Evolutionary conservation across 2,888 invertebrate genomes (phyloP), one percentile per base, ranked within the genome.

Genomic region (Thymelicus sylvestris): DNA sequence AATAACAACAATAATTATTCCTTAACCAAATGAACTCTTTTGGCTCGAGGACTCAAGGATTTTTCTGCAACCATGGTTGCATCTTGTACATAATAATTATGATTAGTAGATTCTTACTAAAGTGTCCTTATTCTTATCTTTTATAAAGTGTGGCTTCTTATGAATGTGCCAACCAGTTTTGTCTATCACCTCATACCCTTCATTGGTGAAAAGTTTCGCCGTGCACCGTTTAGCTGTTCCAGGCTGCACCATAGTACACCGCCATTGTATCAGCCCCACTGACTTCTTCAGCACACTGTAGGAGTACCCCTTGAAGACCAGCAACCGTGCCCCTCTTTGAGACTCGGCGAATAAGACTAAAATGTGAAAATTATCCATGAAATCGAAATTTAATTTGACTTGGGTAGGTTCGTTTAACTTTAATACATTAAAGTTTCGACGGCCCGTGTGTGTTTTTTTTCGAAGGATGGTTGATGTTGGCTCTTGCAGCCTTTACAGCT

Each of bases 321-420:
- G 80, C 24, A 89, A 83, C 8, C 79, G 80, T 0, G 85, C 85
- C 0, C 89, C 89, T 77, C 88, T 82, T 76, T 87, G 89, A 13
- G 89, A 89, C 74, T 79, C 75, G 44, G 83, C 85, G 78, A 89
- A 88, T 3, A 75, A 72, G 66, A 89, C 89, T 88, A 84, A 77
- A 88, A 87, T 19, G 38, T 48, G 24, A 55, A 24, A 55, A n/a
- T 31, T 2, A 31, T 31, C 31, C 31, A 31, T 31, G 31, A 31
- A 31, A 31, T 31, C 31, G 5, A 31, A 31, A 31, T 31, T 31
- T 31, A 31, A 31, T 31, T 31, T 31, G 2, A 31, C 31, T 31
- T 31, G 31, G 31, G 31, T 3, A 31, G 5, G 31, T 31, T 31
- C 31, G 31, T 31, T 31, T 31, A 31, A 31, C 5, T 31, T 31